Evolutionary conservation across 1,140 invertebrate genomes (phyloP), one percentile per base, ranked within the genome.

Genomic region (Drosophila saltans): DNA sequence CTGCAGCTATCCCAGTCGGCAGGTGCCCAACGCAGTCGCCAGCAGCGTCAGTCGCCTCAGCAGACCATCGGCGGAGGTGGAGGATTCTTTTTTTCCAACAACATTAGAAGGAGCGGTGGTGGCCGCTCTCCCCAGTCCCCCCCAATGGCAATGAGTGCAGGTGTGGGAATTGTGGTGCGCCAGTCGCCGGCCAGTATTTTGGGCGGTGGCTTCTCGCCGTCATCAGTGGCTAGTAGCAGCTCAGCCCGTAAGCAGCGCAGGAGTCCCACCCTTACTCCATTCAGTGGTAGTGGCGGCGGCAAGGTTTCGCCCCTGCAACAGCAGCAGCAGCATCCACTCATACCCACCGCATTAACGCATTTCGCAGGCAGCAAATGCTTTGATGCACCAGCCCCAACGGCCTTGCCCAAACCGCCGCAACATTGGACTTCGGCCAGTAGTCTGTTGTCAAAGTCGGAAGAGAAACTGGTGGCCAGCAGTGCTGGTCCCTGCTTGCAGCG

Each of bases 361-460:
- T 95, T 94, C 83, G 94, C 94, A 72, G 94, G 94, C 66, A 94
- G 94, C 66, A 95, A 95, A 78, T 95, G 94, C 79, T 94, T 93
- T 61, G 94, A 95, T 68, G 94, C 94, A 65, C 94, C 94, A 57
- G 92, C 94, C 70, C 94, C 94, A 40, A 93, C 94, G 57, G 93
- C 94, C 67, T 85, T 95, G 72, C 94, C 94, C 65, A 94, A 93
- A 81, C 94, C 94, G 59, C 94, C 94, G 33, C 83, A 93, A 63
- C 94, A 94, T 80, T 95, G 94, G 94, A 94, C 93, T 10, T 52
- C 45, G 9, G 24, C 45, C 1, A 62, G 33, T 33, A 40, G 57
- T 26, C 24, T 62, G 16, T 69, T 89, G 11, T 57, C 78, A 56
- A 84, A 88, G 63, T 80, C 80, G 24, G 90, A 89, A 66, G 84